phyloP scores from a whole-genome alignment of 2,888 invertebrate species.

The Chrysodeixis includens region DNA sequence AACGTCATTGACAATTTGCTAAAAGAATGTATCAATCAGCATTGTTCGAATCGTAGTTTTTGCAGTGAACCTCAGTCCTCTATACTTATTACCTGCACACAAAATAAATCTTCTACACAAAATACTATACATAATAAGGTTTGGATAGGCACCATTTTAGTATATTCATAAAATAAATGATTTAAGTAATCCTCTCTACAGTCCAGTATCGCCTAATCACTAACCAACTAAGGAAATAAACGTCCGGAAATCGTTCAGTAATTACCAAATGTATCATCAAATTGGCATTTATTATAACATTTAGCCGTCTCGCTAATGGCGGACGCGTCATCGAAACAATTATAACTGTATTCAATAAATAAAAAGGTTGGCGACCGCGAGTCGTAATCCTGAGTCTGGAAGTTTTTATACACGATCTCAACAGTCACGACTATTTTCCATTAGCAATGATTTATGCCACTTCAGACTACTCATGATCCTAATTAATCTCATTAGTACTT shows the following conservation, averaged over 20 bases:
- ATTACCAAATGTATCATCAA: background rate
- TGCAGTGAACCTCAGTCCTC: background rate
- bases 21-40: background rate
- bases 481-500: background rate
- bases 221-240: background rate
- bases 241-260: background rate
- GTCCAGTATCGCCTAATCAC: too few species aligned
- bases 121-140: too few species aligned
- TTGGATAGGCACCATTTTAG: too few species aligned
- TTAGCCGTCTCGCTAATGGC: background rate
- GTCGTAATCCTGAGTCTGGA: background rate
- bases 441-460: background rate
- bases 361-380: background rate
- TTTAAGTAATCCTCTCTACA: too few species aligned
- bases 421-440: background rate
- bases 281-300: background rate
- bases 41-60: background rate
- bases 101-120: too few species aligned
- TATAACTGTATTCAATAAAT: background rate
- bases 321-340: background rate
- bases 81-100: too few species aligned
- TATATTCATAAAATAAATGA: too few species aligned
- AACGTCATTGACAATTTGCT: background rate
- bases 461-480: background rate
- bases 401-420: background rate